Evolutionary conservation across 2,888 invertebrate species (phyloP).

Genomic region (Diploptera punctata): DNA sequence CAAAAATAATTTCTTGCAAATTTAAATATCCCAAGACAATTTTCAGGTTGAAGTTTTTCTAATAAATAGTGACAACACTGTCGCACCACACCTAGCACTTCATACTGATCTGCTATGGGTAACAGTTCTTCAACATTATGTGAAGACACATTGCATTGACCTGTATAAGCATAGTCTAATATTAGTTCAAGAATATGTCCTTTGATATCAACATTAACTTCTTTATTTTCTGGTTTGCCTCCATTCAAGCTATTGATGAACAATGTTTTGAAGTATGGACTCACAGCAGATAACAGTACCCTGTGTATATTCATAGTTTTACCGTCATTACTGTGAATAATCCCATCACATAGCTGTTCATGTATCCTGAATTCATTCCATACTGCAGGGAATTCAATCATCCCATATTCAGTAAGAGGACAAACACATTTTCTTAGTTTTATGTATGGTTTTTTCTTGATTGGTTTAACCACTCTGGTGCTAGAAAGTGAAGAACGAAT

Average conservation of each 20-base stretch:
- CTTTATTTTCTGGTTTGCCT: slow-evolving; percentile 62
- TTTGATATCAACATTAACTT: slow-evolving; percentile 61
- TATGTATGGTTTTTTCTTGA: background rate
- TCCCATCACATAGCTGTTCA: slow-evolving; percentile 66
- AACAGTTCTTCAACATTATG: slow-evolving; percentile 74
- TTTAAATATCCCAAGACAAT: slow-evolving; percentile 74
- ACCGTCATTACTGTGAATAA: slow-evolving; percentile 67
- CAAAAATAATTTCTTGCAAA: slow-evolving; percentile 76
- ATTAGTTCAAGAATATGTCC: slow-evolving; percentile 67
- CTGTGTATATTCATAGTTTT: slow-evolving; percentile 70
- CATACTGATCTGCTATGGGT: slow-evolving; percentile 74
- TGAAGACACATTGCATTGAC: slow-evolving; percentile 66
- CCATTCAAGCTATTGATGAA: slow-evolving; percentile 71
- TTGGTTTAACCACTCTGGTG: background rate
- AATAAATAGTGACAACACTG: slow-evolving; percentile 71
- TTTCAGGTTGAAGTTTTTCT: slow-evolving; percentile 66
- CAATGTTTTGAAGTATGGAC: slow-evolving; percentile 75
- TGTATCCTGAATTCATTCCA: slow-evolving; percentile 67
- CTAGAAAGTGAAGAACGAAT: background rate
- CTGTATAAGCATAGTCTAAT: slow-evolving; percentile 78
- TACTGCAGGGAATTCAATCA: slow-evolving; percentile 69
- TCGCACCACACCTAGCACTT: slow-evolving; percentile 74
- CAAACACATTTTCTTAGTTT: background rate
- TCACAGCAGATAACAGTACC: slow-evolving; percentile 72
- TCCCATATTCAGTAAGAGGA: slow-evolving; percentile 51